A percentile compares a stretch with the other conserved stretches of the same genome.
phyloP scores from a whole-genome alignment of 2,888 invertebrate genomes.

The Itoplectis maculator region DNA sequence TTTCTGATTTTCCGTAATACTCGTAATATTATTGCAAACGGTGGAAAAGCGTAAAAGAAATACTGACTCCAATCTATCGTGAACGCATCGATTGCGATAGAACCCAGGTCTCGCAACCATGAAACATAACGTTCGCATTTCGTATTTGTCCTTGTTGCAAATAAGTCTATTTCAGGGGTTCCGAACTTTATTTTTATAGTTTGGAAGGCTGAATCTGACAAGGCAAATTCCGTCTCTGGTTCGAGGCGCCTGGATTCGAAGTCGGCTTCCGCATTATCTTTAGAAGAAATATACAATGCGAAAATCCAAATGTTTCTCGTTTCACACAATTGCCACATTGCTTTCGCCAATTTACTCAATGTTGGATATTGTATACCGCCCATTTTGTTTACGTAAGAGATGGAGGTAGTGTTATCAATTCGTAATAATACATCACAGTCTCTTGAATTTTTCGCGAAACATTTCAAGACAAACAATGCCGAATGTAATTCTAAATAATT shows the following conservation, averaged over 20 bases:
- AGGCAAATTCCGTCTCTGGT: conserved; percentile 59
- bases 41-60: conserved; percentile 68
- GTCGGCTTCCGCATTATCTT: conserved; percentile 60
- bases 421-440: conserved; percentile 51
- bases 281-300: conserved; percentile 63
- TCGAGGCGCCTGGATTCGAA: conserved; percentile 59
- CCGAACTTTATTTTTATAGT: conserved; percentile 36
- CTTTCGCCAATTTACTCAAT: conserved; percentile 39
- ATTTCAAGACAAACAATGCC: conserved; percentile 56
- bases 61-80: conserved; percentile 60
- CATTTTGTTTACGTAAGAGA: conserved; percentile 66
- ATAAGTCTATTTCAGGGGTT: conserved; percentile 65
- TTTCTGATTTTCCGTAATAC: conserved; percentile 62
- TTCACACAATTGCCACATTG: conserved; percentile 66
- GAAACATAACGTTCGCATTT: conserved; percentile 68
- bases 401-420: conserved; percentile 64
- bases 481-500: conserved; percentile 50
- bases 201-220: conserved; percentile 40
- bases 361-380: conserved; percentile 43
- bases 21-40: conserved; percentile 62
- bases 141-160: conserved; percentile 63
- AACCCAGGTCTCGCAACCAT: conserved; percentile 62
- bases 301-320: conserved; percentile 54
- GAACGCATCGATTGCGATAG: conserved; percentile 65
- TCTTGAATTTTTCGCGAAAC: conserved; percentile 39